Evolutionary conservation across 2,888 invertebrate genomes (phyloP).

Genomic region (Scaptomyza cyrtandrae): DNA sequence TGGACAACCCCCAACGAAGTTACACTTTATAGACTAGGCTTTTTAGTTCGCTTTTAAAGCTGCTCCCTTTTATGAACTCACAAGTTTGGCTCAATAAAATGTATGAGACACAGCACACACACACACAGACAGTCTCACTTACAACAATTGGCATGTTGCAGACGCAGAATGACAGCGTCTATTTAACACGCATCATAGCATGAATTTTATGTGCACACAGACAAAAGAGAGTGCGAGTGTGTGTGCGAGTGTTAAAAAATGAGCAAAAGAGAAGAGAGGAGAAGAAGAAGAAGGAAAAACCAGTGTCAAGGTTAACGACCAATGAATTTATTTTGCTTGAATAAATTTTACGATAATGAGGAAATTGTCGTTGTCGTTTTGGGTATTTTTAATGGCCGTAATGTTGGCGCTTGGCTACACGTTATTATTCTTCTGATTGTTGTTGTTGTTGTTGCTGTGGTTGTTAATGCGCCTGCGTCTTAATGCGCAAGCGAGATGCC

Average conservation of each 20-base stretch:
- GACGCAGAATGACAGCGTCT: constrained; percentile 68
- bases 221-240: constrained; percentile 21
- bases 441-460: constrained; percentile 21
- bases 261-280: constrained; percentile 25
- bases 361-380: constrained; percentile 82
- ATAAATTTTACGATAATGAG: constrained; percentile 85
- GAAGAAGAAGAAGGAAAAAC: constrained; percentile 74
- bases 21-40: neutral
- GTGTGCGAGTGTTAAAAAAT: constrained; percentile 29
- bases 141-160: constrained; percentile 33
- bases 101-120: constrained; percentile 12
- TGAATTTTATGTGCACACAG: constrained; percentile 60
- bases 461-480: constrained; percentile 55
- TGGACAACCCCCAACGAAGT: constrained; percentile 23
- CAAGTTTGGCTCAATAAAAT: constrained; percentile 25
- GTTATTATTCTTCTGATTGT: constrained; percentile 26
- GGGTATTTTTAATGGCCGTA: constrained; percentile 82
- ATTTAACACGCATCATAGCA: constrained; percentile 76
- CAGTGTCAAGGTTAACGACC: constrained; percentile 85
- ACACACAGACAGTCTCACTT: constrained; percentile 4
- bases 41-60: constrained; percentile 24
- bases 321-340: constrained; percentile 85
- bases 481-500: constrained; percentile 40
- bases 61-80: constrained; percentile 36
- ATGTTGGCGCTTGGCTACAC: constrained; percentile 67